These are phyloP conservation scores for Pachycephala philippinensis DNA, from an alignment of 2,113 vertebrate species.

Conservation along the genomic window DNA sequence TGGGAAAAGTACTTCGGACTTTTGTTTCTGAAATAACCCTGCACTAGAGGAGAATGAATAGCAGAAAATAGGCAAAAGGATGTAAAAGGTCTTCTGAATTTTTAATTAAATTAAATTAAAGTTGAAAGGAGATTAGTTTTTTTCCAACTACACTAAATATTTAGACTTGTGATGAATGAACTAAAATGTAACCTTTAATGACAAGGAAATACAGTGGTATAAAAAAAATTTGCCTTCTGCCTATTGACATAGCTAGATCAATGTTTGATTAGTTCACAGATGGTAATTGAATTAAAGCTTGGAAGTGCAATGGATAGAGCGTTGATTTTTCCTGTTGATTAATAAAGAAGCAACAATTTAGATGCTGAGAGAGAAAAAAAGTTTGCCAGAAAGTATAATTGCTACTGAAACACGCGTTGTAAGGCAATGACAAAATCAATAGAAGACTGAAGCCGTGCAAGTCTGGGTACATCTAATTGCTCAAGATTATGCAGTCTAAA, in stretches of 20 bases:
- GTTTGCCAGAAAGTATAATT: constrained; percentile 51
- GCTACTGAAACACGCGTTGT: background rate
- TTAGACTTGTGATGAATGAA: background rate
- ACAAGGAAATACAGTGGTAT: constrained; percentile 1
- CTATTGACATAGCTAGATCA: constrained; percentile 41
- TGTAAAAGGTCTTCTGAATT: background rate
- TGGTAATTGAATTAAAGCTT: constrained; percentile 62
- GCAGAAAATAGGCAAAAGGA: background rate
- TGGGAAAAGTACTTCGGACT: background rate
- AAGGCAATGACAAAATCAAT: constrained; percentile 59
- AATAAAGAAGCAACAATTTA: constrained; percentile 60
- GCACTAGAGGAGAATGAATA: background rate
- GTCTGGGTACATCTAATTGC: constrained; percentile 27
- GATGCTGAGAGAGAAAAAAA: constrained; percentile 31
- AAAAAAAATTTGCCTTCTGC: background rate
- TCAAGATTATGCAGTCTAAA: constrained; percentile 9
- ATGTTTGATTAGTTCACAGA: constrained; percentile 58
- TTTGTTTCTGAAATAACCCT: background rate
- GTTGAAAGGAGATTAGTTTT: background rate
- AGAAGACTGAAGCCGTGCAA: constrained; percentile 1
- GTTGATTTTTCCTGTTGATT: constrained; percentile 63
- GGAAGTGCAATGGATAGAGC: constrained; percentile 16
- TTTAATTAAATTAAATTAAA: constrained; percentile 6
- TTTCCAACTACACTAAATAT: background rate
- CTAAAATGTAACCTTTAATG: constrained; percentile 27